Conservation (phyloP, 1,140 invertebrate genomes). For the Cotesia typhae region DNA sequence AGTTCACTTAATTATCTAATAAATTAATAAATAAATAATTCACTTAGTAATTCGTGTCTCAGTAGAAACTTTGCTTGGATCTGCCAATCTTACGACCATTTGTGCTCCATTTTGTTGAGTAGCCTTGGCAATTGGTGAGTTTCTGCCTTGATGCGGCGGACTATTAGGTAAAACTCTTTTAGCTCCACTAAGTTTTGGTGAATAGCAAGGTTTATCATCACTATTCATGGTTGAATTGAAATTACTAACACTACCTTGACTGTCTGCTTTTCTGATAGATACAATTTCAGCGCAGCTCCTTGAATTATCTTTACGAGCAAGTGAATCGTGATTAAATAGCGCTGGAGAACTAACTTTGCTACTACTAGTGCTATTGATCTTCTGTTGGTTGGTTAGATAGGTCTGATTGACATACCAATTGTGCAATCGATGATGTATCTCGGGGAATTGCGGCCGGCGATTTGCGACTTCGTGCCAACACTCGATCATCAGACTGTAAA, state of each 20-base stretch:
- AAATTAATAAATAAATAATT: slow-evolving; percentile 23
- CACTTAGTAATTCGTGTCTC: slow-evolving; percentile 58
- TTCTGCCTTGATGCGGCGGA: slow-evolving; percentile 39
- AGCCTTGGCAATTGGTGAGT: slow-evolving; percentile 43
- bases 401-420: slow-evolving; percentile 72
- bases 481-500: slow-evolving; percentile 95
- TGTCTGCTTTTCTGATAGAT: slow-evolving; percentile 35
- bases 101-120: slow-evolving; percentile 59
- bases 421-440: slow-evolving; percentile 79
- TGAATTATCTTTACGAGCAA: slow-evolving; percentile 22
- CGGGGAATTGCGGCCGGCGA: slow-evolving; percentile 87
- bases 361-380: slow-evolving; percentile 32
- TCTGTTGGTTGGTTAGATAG: slow-evolving; percentile 52
- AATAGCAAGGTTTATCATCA: slow-evolving; percentile 57
- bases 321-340: slow-evolving; percentile 35
- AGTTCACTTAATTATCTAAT: neutral
- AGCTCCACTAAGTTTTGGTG: slow-evolving; percentile 56
- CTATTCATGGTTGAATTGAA: slow-evolving; percentile 43
- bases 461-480: slow-evolving; percentile 96
- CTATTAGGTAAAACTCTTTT: slow-evolving; percentile 54
- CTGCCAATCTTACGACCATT: slow-evolving; percentile 57
- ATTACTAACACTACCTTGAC: slow-evolving; percentile 41
- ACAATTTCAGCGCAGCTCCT: slow-evolving; percentile 42
- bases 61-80: slow-evolving; percentile 55
- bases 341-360: slow-evolving; percentile 52